These are phyloP conservation scores for Myiagra hebetior DNA, from an alignment of 2,113 vertebrate species.

Conservation along the genomic window DNA sequence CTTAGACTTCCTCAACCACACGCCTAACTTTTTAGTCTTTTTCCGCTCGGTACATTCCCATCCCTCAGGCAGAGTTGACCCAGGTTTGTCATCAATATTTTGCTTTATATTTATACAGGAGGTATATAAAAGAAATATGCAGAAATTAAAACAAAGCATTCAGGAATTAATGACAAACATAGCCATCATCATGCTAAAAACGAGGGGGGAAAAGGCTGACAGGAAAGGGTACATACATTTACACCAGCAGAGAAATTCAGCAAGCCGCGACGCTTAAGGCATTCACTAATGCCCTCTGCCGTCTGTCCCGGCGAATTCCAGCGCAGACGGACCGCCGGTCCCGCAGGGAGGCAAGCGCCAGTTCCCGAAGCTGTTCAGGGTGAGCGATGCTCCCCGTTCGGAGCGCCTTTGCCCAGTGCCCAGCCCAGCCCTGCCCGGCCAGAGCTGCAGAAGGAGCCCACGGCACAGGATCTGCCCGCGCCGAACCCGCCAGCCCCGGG, in stretches of 20 bases:
- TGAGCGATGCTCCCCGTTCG: fast-evolving
- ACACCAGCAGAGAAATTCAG: background rate
- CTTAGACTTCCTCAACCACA: background rate
- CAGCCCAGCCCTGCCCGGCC: background rate
- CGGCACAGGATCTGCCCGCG: fast-evolving
- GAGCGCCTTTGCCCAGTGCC: fast-evolving
- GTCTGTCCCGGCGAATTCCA: slow-evolving; percentile 32
- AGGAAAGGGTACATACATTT: background rate
- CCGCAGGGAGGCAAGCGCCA: background rate
- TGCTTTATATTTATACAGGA: background rate
- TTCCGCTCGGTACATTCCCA: fast-evolving
- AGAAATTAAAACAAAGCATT: background rate
- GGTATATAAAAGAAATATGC: fast-evolving
- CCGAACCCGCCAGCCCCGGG: too few species aligned
- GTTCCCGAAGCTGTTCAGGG: fast-evolving
- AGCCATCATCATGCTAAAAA: too few species aligned
- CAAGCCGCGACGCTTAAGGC: background rate
- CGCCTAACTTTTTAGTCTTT: background rate
- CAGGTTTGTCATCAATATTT: background rate
- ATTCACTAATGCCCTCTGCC: slow-evolving; percentile 68
- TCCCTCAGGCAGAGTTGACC: background rate
- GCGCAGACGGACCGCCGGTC: background rate
- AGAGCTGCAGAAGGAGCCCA: fast-evolving
- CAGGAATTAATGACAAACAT: background rate
- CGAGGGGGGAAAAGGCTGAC: fast-evolving